A percentile compares a stretch with the other conserved stretches of the same genome.
Evolutionary conservation across 2,113 vertebrate genomes (phyloP).

Genomic region (Oreochromis spilurus): DNA sequence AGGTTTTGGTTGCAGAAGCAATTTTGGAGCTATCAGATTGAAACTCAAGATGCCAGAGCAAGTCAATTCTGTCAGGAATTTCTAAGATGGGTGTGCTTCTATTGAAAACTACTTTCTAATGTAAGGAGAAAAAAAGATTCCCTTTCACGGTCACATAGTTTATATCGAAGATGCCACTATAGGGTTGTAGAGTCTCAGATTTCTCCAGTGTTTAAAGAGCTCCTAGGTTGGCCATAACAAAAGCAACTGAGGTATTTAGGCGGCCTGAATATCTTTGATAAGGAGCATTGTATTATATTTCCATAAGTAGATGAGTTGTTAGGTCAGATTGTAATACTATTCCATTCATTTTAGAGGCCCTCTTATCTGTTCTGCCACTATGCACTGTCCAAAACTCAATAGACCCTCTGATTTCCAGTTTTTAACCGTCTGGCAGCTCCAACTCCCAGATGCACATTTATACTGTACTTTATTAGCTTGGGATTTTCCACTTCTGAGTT

Average conservation of each 20-base stretch:
- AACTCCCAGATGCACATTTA: neutral
- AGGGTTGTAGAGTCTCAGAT: constrained; percentile 34
- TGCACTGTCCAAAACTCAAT: constrained; percentile 8
- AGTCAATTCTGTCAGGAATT: constrained; percentile 63
- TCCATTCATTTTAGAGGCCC: constrained; percentile 5
- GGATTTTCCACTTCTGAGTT: neutral
- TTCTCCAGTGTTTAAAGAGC: constrained; percentile 17
- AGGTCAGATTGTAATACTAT: constrained; percentile 19
- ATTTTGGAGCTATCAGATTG: constrained; percentile 71
- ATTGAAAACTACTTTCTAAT: constrained; percentile 47
- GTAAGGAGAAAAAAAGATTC: constrained; percentile 5
- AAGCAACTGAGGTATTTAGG: constrained; percentile 13
- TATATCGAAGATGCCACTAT: constrained; percentile 34
- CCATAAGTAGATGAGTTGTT: constrained; percentile 19
- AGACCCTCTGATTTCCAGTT: constrained; percentile 17
- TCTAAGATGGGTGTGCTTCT: constrained; percentile 31
- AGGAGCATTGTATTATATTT: constrained; percentile 32
- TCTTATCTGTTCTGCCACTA: constrained; percentile 19
- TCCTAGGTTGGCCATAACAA: constrained; percentile 17
- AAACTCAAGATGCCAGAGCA: constrained; percentile 60
- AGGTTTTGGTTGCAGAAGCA: constrained; percentile 64
- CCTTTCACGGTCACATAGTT: constrained; percentile 22
- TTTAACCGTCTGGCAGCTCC: constrained; percentile 4
- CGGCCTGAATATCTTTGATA: constrained; percentile 27
- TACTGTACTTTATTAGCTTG: neutral